phyloP scores from a whole-genome alignment of 2,113 vertebrate species.

The Salvator merianae region DNA sequence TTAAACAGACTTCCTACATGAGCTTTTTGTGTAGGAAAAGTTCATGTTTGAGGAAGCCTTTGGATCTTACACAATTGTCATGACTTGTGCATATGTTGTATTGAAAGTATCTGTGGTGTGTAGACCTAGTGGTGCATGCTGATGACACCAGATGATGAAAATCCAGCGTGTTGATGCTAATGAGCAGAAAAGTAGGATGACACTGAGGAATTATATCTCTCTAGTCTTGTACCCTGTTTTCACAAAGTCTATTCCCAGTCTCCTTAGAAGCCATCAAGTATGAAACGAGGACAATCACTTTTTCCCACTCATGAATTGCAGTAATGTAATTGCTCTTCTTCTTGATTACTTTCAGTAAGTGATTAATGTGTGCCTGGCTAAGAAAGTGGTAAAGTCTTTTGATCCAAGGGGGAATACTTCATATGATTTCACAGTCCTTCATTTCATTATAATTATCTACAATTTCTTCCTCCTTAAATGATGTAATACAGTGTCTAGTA shows the following conservation, averaged over 20 bases:
- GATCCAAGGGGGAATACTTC: not conserved
- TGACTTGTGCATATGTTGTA: not conserved
- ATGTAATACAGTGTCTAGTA: too few relatives aligned
- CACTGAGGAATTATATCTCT: too few relatives aligned
- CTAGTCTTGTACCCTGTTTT: too few relatives aligned
- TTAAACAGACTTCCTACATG: too few relatives aligned
- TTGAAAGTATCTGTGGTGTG: not conserved
- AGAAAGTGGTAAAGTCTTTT: not conserved
- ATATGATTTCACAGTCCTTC: not conserved
- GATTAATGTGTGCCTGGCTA: not conserved
- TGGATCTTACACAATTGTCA: not conserved
- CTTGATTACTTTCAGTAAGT: not conserved
- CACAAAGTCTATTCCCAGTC: too few relatives aligned
- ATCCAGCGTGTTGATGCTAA: not conserved
- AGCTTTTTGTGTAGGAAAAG: too few relatives aligned
- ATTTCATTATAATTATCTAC: not conserved
- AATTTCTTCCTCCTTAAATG: not conserved
- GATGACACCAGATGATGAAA: not conserved
- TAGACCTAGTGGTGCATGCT: too few relatives aligned
- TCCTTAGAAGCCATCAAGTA: too few relatives aligned
- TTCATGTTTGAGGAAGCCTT: not conserved
- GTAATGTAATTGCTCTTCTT: not conserved
- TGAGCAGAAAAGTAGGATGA: too few relatives aligned
- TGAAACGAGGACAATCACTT: too few relatives aligned
- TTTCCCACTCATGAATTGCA: not conserved